Evolutionary conservation across 2,888 invertebrate genomes (phyloP), one percentile per base, ranked within the genome.

Genomic region (Parnassius orleans): DNA sequence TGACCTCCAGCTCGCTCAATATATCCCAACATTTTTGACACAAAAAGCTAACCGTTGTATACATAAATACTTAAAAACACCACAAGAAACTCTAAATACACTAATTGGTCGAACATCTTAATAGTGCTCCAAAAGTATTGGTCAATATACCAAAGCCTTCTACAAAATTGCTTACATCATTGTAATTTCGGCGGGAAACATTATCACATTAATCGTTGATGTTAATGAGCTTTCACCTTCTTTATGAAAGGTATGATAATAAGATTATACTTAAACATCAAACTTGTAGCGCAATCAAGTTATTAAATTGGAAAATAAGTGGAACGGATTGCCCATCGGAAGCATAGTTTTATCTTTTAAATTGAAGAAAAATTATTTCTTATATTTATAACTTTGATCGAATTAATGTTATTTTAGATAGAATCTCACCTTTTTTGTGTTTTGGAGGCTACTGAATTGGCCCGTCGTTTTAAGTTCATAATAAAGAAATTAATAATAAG

Each of bases 111-210:
- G 42, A 44, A 2, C 12, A 50, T 47, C 51, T 47, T 42, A 46
- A n/a, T 50, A 44, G 54, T 74, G 76, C 67, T 76, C 9, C 65
- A 72, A 74, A 76, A 80, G 80, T 79, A 79, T 81, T 80, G 86
- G 86, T 87, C 87, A 86, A 84, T 88, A 84, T 88, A 84, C 81
- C 79, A 69, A 78, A 80, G 76, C 81, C 74, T 80, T 79, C 75
- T 76, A 78, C 74, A 68, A 72, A 76, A 85, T 82, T 71, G 64
- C 65, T 66, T 87, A 86, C 84, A 88, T 88, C 86, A 88, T 79
- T 81, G 74, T 67, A 70, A 80, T 86, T 87, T 89, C 83, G 87
- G 90, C 89, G 90, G 88, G 89, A 90, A 90, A 86, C 72, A 68
- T 72, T 72, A 66, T 70, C 66, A 68, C 67, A 65, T 68, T 70